Conservation (phyloP, 2,797 vertebrate species). For the Spondyliosoma cantharus region DNA sequence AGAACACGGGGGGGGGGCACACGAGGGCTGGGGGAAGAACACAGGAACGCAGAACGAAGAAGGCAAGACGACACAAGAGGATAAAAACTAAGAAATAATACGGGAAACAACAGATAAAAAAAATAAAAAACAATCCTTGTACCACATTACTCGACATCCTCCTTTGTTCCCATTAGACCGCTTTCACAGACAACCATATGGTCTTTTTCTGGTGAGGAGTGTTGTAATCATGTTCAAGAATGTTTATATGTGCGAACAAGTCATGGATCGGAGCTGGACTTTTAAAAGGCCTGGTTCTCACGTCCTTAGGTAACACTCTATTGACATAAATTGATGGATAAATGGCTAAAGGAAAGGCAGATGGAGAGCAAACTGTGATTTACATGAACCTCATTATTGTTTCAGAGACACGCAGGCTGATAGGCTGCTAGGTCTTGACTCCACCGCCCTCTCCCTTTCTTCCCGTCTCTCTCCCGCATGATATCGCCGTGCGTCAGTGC, state of each 20-base stretch:
- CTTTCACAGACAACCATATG: no score
- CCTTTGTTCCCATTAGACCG: no score
- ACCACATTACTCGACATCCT: no score
- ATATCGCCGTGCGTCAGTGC: constrained; percentile 5
- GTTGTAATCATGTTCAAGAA: neutral
- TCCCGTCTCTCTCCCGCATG: constrained; percentile 10
- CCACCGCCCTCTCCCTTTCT: constrained; percentile 6
- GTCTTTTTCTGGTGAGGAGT: no score
- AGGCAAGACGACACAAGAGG: no score
- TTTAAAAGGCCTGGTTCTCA: neutral
- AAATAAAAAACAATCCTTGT: no score
- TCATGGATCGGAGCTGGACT: no score
- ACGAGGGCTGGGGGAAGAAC: no score
- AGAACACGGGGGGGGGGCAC: no score
- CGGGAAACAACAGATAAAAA: no score
- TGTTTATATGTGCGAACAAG: neutral
- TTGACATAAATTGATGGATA: neutral
- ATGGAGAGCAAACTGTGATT: constrained; percentile 1
- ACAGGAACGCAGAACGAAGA: no score
- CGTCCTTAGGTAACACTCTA: neutral
- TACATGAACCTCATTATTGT: neutral
- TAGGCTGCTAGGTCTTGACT: neutral
- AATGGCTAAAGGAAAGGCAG: neutral
- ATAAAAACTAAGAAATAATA: no score
- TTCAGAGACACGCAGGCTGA: neutral